Conservation (phyloP, 53 echinoderm and acorn worm genomes). For the Pentamera pediparva region DNA sequence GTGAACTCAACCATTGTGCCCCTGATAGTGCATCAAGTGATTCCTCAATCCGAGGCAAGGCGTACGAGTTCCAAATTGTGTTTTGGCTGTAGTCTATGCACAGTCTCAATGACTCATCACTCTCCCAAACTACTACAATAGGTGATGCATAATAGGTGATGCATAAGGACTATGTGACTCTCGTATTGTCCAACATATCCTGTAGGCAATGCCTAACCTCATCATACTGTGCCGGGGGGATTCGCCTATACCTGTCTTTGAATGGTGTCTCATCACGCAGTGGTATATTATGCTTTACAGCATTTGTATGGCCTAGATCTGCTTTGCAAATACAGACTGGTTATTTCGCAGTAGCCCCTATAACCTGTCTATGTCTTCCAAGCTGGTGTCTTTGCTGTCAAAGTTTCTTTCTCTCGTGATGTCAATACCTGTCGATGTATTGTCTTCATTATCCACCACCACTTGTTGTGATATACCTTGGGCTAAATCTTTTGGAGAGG, state of each 20-base stretch:
- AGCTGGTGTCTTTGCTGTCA: neutral
- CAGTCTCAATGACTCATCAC: neutral
- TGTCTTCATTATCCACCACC: too few relatives aligned
- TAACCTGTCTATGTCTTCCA: neutral
- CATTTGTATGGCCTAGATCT: constrained; percentile 12
- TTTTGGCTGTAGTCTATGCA: constrained; percentile 25
- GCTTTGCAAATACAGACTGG: constrained; percentile 3
- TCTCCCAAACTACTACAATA: constrained; percentile 19
- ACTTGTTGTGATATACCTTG: neutral
- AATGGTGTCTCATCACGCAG: neutral
- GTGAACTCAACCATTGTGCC: constrained; percentile 23
- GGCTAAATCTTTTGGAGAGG: neutral
- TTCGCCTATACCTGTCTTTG: constrained; percentile 20
- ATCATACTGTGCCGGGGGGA: constrained; percentile 34
- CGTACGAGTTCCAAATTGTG: constrained; percentile 9
- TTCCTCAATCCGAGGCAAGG: constrained; percentile 6
- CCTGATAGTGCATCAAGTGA: constrained; percentile 8
- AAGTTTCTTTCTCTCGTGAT: neutral
- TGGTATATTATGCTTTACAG: constrained; percentile 12
- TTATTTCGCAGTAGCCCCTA: neutral
- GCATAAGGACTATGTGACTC: constrained; percentile 40
- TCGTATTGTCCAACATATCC: constrained; percentile 1
- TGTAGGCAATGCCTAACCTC: constrained; percentile 5
- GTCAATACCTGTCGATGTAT: neutral
- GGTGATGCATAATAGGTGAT: too few relatives aligned